These are phyloP conservation scores for Blera fallax DNA, from an alignment of 2,888 invertebrate genomes.

Conservation along the genomic window DNA sequence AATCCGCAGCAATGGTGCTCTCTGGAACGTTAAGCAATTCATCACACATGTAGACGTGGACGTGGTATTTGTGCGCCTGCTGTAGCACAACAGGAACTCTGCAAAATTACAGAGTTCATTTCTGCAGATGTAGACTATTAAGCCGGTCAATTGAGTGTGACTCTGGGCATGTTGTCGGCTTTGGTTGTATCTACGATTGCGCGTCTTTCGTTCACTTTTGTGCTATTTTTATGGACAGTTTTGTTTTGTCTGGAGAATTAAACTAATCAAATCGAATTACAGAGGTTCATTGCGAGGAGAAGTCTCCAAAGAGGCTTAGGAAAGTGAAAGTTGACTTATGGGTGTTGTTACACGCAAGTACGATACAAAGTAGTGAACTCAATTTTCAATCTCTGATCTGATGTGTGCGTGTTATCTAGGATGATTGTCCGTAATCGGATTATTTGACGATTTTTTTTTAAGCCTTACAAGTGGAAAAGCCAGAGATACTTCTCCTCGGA, in stretches of 20 bases:
- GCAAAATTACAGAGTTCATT: constrained; percentile 60
- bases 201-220: neutral
- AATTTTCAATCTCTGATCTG: neutral
- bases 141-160: constrained; percentile 66
- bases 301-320: neutral
- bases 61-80: constrained; percentile 26
- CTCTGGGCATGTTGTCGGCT: neutral
- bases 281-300: neutral
- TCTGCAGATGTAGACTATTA: constrained; percentile 60
- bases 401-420: neutral
- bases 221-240: too few relatives aligned
- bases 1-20: constrained; percentile 8
- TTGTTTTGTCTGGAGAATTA: neutral
- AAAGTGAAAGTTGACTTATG: constrained; percentile 21
- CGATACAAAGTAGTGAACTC: neutral
- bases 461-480: constrained; percentile 6
- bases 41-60: constrained; percentile 39
- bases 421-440: constrained; percentile 9
- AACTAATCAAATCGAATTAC: constrained; percentile 20
- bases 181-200: neutral
- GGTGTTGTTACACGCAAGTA: neutral
- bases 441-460: neutral
- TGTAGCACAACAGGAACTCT: constrained; percentile 48
- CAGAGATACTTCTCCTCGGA: neutral
- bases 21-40: constrained; percentile 41